Conservation (phyloP, 2,888 invertebrate genomes). For the Adelphocoris suturalis region DNA sequence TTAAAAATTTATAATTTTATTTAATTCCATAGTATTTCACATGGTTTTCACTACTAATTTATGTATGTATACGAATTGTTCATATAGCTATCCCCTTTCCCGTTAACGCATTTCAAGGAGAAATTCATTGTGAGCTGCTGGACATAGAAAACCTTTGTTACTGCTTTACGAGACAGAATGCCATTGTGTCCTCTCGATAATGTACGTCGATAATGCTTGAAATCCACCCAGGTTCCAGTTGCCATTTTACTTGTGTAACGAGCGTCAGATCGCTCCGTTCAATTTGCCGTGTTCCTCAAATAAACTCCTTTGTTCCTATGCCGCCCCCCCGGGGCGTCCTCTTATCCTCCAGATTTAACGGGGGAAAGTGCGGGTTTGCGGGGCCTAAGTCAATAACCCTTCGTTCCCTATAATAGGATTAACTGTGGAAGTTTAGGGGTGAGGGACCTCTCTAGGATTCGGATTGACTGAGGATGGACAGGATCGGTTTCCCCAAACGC, state of each 20-base stretch:
- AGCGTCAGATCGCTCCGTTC: neutral
- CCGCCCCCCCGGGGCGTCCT: neutral
- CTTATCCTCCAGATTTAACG: neutral
- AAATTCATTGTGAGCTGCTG: too few species aligned
- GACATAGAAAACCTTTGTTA: too few species aligned
- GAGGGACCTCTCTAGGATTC: neutral
- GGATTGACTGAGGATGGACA: neutral
- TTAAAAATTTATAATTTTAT: too few species aligned
- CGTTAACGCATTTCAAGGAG: too few species aligned
- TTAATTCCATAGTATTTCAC: too few species aligned
- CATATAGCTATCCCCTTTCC: too few species aligned
- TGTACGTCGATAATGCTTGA: too few species aligned
- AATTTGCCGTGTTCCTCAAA: slow-evolving; percentile 2
- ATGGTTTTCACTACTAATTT: too few species aligned
- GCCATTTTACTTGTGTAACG: neutral
- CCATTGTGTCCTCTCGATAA: too few species aligned
- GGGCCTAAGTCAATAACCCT: slow-evolving; percentile 36
- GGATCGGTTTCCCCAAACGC: neutral
- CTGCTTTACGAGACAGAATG: too few species aligned
- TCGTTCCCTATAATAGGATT: neutral
- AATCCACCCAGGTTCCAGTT: too few species aligned
- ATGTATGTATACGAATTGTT: too few species aligned
- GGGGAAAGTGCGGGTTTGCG: slow-evolving; percentile 27
- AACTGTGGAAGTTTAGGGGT: neutral
- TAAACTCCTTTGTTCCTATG: neutral